Base-by-base conservation (phyloP, 2,888 invertebrate species). In the Limnephilus rhombicus region DNA sequence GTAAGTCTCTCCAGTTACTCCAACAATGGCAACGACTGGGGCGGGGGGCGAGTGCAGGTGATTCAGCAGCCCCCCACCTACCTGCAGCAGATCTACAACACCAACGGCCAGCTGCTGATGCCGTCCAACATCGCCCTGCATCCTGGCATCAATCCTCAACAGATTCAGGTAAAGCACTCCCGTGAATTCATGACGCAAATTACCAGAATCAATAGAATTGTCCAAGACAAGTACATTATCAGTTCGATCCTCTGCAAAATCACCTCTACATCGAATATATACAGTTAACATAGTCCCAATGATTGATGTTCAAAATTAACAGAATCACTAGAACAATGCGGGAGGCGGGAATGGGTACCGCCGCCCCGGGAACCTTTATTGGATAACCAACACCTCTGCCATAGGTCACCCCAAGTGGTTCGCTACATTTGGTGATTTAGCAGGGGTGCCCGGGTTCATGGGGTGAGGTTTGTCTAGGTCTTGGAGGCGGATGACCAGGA, bases 41-140 rank as follows among this genome's bases (percentile, higher is more conserved):
- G 97, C 91, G 97, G 97, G 94, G 97, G 97, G n/a, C 96, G 98
- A 9, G 97, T 98, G 68, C 98, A 98, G 95, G 97, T 98, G 41
- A 98, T 98, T 94, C 98, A 98, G 94, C 98, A 98, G 94, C 98
- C 98, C 0, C 98, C 97, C 95, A 97, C 98, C 3, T 98, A 98
- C 94, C 95, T 98, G 89, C 98, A 97, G 94, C 98, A 98, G 94
- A 95, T 98, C 93, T 98, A 98, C 95, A 98, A 98, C 94, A 97
- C 98, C 0, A 98, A 98, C 94, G 98, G 98, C 0, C 97, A 97
- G 49, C 95, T 98, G 93, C 95, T 99, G 45, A 98, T 98, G 97
- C 98, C 98, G 0, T 97, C 98, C 1, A 98, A 98, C 95, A 97
- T 97, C 3, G 96, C 98, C 12, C 97, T 98, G 95, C 97, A 98